Evolutionary conservation across 2,888 invertebrate genomes (phyloP), one percentile per base, ranked within the genome.

Genomic region (Ephialtes manifestator): DNA sequence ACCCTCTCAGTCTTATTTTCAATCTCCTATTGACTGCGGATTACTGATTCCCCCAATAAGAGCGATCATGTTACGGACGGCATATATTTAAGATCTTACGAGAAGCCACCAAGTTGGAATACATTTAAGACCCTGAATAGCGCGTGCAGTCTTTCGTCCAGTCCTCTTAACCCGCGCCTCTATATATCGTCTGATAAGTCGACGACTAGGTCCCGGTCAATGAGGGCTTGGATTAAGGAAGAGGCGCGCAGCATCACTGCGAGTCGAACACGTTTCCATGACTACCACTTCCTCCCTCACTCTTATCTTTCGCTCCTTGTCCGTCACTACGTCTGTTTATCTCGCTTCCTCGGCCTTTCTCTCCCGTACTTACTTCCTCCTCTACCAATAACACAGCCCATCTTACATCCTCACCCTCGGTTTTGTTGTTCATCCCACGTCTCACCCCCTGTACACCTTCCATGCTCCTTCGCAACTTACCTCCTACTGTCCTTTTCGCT

Each of bases 171-270:
- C 51, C 35, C 31, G 28, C 43, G 35, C 68, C 35, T 39, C 46
- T 55, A 55, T 55, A 71, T 77, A 81, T 80, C 76, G 80, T 72
- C 84, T 71, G 46, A 75, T 81, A 84, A 75, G 55, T 55, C 67
- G 74, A 77, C 77, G 72, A 55, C 48, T 35, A 55, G 51, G 78
- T 67, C 35, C 48, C 77, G 83, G 83, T 87, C 89, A 90, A 90
- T 89, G 88, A 88, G 89, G 88, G 77, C 81, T 88, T 85, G 87
- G 89, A 89, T 90, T 90, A 90, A 89, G 89, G 87, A 86, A 89
- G 84, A 87, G 74, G 46, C 81, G 46, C 80, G 82, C 86, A 39
- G 63, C 74, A 86, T 87, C 84, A 86, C 85, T 84, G 83, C 67
- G 87, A 83, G 81, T 76, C 78, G 84, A 77, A 84, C 46, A 53